Conservation (phyloP, 2,113 vertebrate species). For the Plecturocebus donacophilus region DNA sequence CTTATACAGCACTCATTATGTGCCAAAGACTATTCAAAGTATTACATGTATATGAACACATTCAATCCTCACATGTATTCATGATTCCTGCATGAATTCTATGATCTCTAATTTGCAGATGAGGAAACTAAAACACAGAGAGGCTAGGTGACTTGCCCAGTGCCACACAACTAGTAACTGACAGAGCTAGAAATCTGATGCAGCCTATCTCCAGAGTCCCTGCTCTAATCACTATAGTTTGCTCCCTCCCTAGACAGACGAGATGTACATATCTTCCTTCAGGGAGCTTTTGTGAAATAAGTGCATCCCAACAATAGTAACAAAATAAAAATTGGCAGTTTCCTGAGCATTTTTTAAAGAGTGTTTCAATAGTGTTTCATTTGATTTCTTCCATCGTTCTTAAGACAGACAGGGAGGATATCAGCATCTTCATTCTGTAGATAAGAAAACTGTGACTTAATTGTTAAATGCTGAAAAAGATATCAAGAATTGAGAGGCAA, state of each 20-base stretch:
- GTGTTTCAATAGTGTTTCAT: background rate
- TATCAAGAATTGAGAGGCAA: conserved; percentile 29
- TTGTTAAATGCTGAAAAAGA: conserved; percentile 24
- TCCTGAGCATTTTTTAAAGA: background rate
- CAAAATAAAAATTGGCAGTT: background rate
- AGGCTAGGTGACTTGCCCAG: background rate
- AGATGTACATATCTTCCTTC: background rate
- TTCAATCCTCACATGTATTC: background rate
- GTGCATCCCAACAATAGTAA: background rate
- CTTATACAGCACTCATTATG: background rate
- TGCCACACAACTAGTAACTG: background rate
- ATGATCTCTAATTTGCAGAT: background rate
- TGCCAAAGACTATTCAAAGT: background rate
- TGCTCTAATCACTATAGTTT: background rate
- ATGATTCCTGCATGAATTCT: background rate
- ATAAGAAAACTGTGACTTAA: background rate
- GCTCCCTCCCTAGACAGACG: background rate
- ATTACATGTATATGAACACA: background rate
- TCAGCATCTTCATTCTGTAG: background rate
- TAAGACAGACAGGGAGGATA: background rate
- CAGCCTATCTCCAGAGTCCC: background rate
- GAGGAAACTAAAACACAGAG: conserved; percentile 13
- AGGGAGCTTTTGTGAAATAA: background rate
- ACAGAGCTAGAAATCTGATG: background rate
- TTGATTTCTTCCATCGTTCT: background rate